Evolutionary conservation across 2,888 invertebrate genomes (phyloP).

Genomic region (Synergus japonicus): DNA sequence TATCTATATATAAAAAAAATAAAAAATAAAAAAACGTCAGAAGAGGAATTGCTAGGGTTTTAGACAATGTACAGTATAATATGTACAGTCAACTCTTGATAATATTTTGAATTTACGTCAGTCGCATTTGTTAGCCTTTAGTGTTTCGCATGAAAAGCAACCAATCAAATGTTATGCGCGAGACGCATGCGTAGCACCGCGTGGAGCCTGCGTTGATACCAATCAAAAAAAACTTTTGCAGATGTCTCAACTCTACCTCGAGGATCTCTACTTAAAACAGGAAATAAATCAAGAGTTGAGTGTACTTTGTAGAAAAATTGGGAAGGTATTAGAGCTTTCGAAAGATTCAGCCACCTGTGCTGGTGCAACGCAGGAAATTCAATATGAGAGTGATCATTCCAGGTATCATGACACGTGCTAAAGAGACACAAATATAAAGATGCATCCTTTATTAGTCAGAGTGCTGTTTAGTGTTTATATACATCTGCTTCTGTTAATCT

Average conservation of each 20-base stretch:
- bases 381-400: conserved; percentile 14
- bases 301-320: neutral
- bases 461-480: neutral
- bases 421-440: conserved; percentile 16
- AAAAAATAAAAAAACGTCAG: neutral
- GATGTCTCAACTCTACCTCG: too few species aligned
- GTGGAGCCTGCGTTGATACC: too few species aligned
- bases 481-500: conserved; percentile 12
- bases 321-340: neutral
- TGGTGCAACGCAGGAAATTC: conserved; percentile 23
- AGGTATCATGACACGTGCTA: conserved; percentile 2
- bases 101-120: too few species aligned
- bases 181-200: too few species aligned
- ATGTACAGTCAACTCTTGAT: too few species aligned
- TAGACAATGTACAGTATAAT: neutral
- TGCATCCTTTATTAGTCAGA: neutral
- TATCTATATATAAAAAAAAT: neutral
- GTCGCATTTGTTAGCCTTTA: too few species aligned
- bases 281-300: neutral
- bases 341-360: conserved; percentile 12
- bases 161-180: too few species aligned
- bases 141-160: too few species aligned
- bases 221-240: too few species aligned
- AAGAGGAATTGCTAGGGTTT: neutral
- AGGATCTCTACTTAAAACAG: too few species aligned